These are phyloP conservation scores for Sycophila sp. DNA, from an alignment of 1,140 invertebrate genomes.

Conservation along the genomic window DNA sequence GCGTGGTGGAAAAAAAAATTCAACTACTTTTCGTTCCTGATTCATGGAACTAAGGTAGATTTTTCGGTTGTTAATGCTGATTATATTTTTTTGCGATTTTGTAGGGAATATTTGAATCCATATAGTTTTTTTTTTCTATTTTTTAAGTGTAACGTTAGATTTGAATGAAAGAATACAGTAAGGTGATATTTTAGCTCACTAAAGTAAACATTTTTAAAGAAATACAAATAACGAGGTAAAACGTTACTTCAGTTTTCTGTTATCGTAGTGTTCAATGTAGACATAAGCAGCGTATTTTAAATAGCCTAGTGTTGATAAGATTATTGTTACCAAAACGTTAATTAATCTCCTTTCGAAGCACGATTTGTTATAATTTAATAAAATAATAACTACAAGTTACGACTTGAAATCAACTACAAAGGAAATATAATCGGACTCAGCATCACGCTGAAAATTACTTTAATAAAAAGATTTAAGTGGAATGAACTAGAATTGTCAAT, in stretches of 20 bases:
- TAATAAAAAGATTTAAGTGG: background rate
- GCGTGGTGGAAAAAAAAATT: constrained; percentile 28
- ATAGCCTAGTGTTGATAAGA: constrained; percentile 42
- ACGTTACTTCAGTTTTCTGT: constrained; percentile 36
- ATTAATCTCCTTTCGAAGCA: constrained; percentile 40
- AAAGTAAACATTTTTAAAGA: constrained; percentile 18
- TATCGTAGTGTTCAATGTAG: constrained; percentile 45
- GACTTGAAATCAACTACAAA: background rate
- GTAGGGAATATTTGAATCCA: constrained; percentile 17
- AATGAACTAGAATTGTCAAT: constrained; percentile 6
- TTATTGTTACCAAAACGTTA: constrained; percentile 45
- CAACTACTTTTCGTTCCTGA: constrained; percentile 13
- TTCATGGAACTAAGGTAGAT: constrained; percentile 12
- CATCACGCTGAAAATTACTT: background rate
- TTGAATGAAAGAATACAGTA: constrained; percentile 21
- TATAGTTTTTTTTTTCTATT: constrained; percentile 12
- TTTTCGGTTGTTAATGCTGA: constrained; percentile 13
- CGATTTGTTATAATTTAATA: constrained; percentile 20
- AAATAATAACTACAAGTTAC: background rate
- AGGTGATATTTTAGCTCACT: constrained; percentile 31
- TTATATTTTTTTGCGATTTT: constrained; percentile 22
- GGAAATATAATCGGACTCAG: constrained; percentile 3
- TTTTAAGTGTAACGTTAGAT: constrained; percentile 8
- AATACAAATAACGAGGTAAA: constrained; percentile 22
- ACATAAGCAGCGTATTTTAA: constrained; percentile 42